Conservation (phyloP, 2,113 vertebrate species). For the Mustela nigripes region DNA sequence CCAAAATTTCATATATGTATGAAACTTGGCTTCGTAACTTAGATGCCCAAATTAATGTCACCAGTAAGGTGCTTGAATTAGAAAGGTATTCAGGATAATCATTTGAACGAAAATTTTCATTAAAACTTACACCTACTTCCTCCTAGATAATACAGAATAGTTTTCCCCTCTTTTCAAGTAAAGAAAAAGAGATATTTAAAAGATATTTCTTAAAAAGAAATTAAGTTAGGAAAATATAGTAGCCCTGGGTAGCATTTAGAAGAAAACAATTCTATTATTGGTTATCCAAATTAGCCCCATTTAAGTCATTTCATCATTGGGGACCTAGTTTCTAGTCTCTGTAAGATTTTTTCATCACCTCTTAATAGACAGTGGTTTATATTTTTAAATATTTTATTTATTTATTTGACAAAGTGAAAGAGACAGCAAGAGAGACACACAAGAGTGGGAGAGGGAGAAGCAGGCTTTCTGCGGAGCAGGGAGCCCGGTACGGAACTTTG, state of each 20-base stretch:
- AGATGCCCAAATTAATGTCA: not conserved
- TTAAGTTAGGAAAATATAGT: not conserved
- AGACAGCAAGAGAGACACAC: no score
- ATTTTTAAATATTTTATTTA: no score
- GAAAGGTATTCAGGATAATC: not conserved
- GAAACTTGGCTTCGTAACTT: not conserved
- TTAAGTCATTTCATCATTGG: not conserved
- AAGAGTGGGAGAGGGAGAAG: no score
- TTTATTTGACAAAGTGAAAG: no score
- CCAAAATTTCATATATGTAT: not conserved
- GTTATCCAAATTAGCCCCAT: not conserved
- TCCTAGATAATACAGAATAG: not conserved
- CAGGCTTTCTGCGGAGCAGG: no score
- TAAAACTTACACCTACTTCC: conserved; percentile 25
- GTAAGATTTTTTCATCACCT: not conserved
- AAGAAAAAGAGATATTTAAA: not conserved
- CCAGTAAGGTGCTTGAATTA: not conserved
- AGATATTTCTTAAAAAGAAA: not conserved
- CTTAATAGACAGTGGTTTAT: not conserved
- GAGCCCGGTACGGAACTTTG: no score
- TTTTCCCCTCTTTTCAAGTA: not conserved
- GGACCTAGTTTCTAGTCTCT: not conserved
- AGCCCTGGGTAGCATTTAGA: not conserved
- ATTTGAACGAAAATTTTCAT: conserved; percentile 23
- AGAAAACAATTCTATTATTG: conserved; percentile 12